A percentile compares a stretch with the other conserved stretches of the same genome.
Evolutionary conservation across 2,888 invertebrate genomes (phyloP).

Genomic region (Caenorhabditis sp.): DNA sequence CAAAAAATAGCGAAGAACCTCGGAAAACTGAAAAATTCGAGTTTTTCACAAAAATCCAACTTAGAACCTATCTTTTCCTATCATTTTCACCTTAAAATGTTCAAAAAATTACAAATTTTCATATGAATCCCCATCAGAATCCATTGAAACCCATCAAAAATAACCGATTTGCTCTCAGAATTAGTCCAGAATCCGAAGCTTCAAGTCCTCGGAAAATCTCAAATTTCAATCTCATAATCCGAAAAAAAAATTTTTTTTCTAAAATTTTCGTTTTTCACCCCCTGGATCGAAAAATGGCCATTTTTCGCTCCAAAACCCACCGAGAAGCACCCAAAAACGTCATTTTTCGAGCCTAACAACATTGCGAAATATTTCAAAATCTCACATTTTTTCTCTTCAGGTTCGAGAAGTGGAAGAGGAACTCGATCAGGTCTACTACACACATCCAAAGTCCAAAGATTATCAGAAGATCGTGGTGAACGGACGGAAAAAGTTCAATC

Average conservation of each 20-base stretch:
- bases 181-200: too few relatives aligned
- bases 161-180: too few relatives aligned
- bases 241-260: too few relatives aligned
- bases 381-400: slow-evolving; percentile 52
- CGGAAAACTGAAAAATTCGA: neutral
- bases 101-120: too few relatives aligned
- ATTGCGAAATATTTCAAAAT: slow-evolving; percentile 20
- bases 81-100: too few relatives aligned
- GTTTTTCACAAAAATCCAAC: too few relatives aligned
- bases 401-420: slow-evolving; percentile 71
- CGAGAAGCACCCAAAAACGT: neutral
- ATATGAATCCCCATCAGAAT: too few relatives aligned
- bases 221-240: too few relatives aligned
- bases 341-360: neutral
- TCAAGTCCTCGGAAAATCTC: too few relatives aligned
- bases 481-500: slow-evolving; percentile 70
- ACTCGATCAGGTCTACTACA: slow-evolving; percentile 75
- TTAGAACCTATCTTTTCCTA: too few relatives aligned
- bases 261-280: neutral
- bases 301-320: neutral
- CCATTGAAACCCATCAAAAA: too few relatives aligned
- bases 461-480: slow-evolving; percentile 63
- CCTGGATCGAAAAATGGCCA: neutral
- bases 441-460: slow-evolving; percentile 71
- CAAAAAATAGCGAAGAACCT: too few relatives aligned